phyloP scores from a whole-genome alignment of 2,797 vertebrate genomes.

The Morus bassanus region DNA sequence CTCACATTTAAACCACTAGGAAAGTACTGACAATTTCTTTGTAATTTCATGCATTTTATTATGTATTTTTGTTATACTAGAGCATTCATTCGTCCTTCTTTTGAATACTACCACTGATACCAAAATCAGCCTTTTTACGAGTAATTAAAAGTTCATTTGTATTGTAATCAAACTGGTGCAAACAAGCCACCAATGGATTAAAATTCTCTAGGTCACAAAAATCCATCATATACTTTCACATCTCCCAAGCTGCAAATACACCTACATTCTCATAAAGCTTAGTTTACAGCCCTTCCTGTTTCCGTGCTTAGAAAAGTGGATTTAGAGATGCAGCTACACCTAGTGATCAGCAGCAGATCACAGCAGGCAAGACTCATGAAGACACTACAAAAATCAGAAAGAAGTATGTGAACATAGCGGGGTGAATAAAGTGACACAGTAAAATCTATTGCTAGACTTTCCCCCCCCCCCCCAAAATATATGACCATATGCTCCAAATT shows the following conservation, averaged over 20 bases:
- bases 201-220: conserved; percentile 12
- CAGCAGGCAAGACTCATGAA: conserved; percentile 40
- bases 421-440: background rate
- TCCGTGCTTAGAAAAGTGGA: conserved; percentile 27
- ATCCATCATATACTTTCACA: background rate
- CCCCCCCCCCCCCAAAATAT: accelerated
- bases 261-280: background rate
- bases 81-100: background rate
- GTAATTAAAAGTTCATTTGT: background rate
- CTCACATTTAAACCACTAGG: background rate
- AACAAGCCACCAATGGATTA: background rate
- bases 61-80: background rate
- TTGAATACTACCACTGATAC: background rate
- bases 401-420: background rate
- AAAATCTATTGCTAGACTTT: background rate
- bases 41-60: background rate
- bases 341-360: conserved; percentile 72
- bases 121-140: background rate
- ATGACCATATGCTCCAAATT: background rate
- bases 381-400: background rate
- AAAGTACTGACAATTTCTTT: background rate
- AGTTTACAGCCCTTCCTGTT: background rate
- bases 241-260: background rate
- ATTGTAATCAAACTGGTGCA: background rate
- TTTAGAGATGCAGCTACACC: conserved; percentile 77